Evolutionary conservation across 2,888 invertebrate species (phyloP), one percentile per base, ranked within the genome.

Genomic region (Troglohyphantes excavatus): DNA sequence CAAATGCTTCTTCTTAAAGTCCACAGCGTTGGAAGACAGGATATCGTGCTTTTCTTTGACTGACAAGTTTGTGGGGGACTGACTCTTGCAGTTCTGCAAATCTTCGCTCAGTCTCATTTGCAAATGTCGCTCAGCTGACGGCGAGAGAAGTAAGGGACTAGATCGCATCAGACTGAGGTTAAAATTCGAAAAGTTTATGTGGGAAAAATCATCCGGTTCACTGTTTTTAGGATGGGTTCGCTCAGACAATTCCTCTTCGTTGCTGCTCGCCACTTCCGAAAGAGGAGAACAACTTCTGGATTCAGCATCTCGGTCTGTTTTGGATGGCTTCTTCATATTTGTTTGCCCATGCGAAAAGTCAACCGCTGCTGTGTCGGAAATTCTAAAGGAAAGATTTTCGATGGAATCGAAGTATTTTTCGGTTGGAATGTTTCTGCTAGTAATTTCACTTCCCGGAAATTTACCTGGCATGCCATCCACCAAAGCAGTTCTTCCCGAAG

Each of bases 1-100:
- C 53, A 90, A 67, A 90, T 84, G 84, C 27, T 90, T 90, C 72
- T 84, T 90, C 53, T 90, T 90, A 23, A 78, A 84, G 59, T 90
- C 84, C 17, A 90, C 59, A 43, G 43, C 27, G 29, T 26, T 84
- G 84, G 89, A 90, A 90, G 89, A 90, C 84, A 84, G 33, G 46
- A 65, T 59, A 43, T 65, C 59, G 11, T 79, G 83, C 84, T 61
- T 90, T 33, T 90, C 89, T 78, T 75, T 76, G 9, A 90, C 33
- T 21, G 78, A 84, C 67, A 83, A 67, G 68, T 90, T 83, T 19
- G 89, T 78, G 11, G 89, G 89, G 23, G 89, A 90, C 21, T 84
- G 89, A 39, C 89, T 84, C 11, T 78, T 70, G 13, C 43, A 46
- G 67, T 75, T 82, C 59, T 76, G 70, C 7, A 68, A 27, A 19